phyloP scores from a whole-genome alignment of 2,113 vertebrate genomes.

The Cisticola juncidis region DNA sequence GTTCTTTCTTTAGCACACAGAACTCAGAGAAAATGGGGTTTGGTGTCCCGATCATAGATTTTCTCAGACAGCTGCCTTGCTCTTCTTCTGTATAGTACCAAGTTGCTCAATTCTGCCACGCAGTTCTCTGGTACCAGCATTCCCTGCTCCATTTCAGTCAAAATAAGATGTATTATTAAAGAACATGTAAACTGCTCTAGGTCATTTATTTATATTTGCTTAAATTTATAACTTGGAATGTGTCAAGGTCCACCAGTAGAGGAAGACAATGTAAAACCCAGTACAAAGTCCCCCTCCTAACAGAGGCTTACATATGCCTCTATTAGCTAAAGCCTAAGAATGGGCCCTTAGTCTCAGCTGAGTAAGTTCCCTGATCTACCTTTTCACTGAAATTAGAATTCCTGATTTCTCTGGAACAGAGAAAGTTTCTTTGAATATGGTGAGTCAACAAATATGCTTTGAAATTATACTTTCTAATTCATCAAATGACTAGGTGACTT shows the following conservation, averaged over 20 bases:
- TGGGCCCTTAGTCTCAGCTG: background rate
- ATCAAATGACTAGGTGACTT: background rate
- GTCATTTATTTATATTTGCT: background rate
- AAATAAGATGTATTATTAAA: background rate
- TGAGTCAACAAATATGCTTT: background rate
- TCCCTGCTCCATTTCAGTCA: background rate
- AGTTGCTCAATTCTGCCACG: background rate
- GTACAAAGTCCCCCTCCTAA: background rate
- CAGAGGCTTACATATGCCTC: background rate
- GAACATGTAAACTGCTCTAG: background rate
- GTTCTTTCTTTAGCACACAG: background rate
- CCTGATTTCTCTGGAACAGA: background rate
- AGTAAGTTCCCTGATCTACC: background rate
- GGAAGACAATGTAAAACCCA: background rate
- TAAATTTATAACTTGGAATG: background rate
- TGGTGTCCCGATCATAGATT: background rate
- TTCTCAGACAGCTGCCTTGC: background rate
- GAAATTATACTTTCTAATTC: background rate
- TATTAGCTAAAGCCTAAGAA: background rate
- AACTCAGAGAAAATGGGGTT: background rate
- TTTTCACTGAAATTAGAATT: background rate
- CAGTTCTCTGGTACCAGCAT: background rate
- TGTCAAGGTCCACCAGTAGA: background rate
- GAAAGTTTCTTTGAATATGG: background rate
- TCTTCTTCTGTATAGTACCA: background rate